Percentiles rank a stretch among this genome's conserved stretches.
Conservation (phyloP, 2,888 invertebrate genomes). For the Sinodicranocentrus sp. region DNA sequence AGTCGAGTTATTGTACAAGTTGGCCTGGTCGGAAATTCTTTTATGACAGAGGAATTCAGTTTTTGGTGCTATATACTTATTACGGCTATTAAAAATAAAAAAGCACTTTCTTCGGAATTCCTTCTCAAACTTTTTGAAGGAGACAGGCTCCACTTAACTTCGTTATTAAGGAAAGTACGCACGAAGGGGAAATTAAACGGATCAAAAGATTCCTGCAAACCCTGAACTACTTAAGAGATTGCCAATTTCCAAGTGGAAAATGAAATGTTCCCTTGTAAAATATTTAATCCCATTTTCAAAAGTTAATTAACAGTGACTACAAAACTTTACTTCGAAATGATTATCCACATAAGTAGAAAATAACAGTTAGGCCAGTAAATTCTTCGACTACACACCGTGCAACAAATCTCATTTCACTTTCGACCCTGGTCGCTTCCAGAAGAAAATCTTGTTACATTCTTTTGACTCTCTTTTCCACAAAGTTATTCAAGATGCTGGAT, state of each 20-base stretch:
- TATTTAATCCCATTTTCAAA: neutral
- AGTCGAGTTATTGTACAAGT: neutral
- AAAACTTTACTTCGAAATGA: too few species aligned
- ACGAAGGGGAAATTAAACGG: too few species aligned
- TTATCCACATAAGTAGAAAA: neutral
- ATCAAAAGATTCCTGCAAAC: too few species aligned
- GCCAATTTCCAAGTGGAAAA: too few species aligned
- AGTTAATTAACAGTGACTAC: too few species aligned
- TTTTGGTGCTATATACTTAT: slow-evolving; percentile 3
- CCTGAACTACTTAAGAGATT: too few species aligned
- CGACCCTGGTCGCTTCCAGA: neutral
- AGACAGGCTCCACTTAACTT: too few species aligned
- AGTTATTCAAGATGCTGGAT: slow-evolving; percentile 68
- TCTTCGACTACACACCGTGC: neutral
- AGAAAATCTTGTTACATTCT: neutral
- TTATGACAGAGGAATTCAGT: neutral
- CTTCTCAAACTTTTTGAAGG: too few species aligned
- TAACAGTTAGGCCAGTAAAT: slow-evolving; percentile 1
- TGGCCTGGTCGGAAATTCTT: neutral
- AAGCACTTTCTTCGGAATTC: too few species aligned
- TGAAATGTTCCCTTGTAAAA: slow-evolving; percentile 1
- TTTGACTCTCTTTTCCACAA: neutral
- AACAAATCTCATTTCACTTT: neutral
- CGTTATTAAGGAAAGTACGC: too few species aligned
- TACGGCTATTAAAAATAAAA: neutral